Conservation (phyloP, 1,140 invertebrate species). For the Hycleus cichorii region DNA sequence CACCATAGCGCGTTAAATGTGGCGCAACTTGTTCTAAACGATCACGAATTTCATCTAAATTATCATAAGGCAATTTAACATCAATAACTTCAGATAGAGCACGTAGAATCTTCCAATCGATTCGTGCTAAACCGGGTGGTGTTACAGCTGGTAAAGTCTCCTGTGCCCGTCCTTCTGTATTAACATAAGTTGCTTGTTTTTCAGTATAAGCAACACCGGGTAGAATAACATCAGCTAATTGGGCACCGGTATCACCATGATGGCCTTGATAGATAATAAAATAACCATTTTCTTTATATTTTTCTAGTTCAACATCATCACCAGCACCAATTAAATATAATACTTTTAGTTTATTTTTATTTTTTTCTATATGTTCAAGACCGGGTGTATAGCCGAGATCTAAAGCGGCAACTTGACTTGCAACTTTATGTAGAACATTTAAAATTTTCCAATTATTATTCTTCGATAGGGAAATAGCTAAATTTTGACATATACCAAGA, state of each 20-base stretch:
- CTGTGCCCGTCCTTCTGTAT: conserved; percentile 96
- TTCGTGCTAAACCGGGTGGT: conserved; percentile 86
- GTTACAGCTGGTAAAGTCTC: conserved; percentile 85
- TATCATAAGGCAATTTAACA: conserved; percentile 81
- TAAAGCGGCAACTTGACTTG: conserved; percentile 86
- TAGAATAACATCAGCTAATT: conserved; percentile 87
- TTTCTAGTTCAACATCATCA: conserved; percentile 47
- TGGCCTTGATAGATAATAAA: conserved; percentile 95
- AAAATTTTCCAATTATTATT: conserved; percentile 61
- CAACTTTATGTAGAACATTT: conserved; percentile 86
- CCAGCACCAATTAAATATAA: conserved; percentile 92
- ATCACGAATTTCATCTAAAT: conserved; percentile 70
- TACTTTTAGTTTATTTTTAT: conserved; percentile 63
- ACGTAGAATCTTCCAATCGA: conserved; percentile 97
- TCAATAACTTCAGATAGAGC: conserved; percentile 71
- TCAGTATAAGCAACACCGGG: conserved; percentile 98
- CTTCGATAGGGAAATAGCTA: conserved; percentile 50
- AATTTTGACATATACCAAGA: conserved; percentile 63
- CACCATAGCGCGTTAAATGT: conserved; percentile 76
- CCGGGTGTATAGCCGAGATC: conserved; percentile 90
- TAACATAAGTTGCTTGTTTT: conserved; percentile 94
- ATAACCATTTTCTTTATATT: conserved; percentile 67
- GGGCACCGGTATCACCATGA: conserved; percentile 91
- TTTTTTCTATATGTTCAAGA: conserved; percentile 50
- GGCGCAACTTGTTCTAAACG: conserved; percentile 83